Evolutionary conservation across 2,113 vertebrate genomes (phyloP), one percentile per base, ranked within the genome.

Genomic region (Pteronura brasiliensis): DNA sequence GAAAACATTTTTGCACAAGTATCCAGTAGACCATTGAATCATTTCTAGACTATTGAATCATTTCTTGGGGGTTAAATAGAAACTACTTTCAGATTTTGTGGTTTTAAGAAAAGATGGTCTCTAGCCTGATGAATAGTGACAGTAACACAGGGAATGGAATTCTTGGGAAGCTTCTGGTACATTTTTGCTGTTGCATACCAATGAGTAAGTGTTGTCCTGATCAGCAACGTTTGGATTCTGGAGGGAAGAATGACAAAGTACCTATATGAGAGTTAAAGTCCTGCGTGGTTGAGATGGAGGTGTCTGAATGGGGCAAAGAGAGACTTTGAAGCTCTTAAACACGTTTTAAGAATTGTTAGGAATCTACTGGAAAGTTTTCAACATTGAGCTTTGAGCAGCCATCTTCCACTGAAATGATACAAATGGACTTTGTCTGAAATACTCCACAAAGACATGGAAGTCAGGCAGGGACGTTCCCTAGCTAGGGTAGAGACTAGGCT

Each of bases 21-120:
- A 27, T 81, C 47, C 95, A 83, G 34, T 88, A 74, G 88, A 88
- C 84, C 44, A 13, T 63, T 95, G 69, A 94, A 79, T 97, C 71
- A 94, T 93, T 97, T 98, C 89, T 97, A 93, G 93, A 96, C 55
- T 25, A 1, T 27, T 96, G 77, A 91, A 61, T 96, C 94, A 97
- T 88, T 92, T 95, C 34, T 93, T 77, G 36, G 80, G 95, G 21
- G 52, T 92, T 93, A 67, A 97, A 27, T 21, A 95, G 96, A 97
- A 97, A 89, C 76, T 84, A n/a, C 34, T 90, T 93, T 69, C 69
- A 84, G 49, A 97, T 92, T 90, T 88, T 96, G 96, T 94, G 87
- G 95, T 93, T 96, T 94, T 71, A 10, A 39, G 36, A 93, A 88
- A 90, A 34, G 14, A 49, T 63, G 71, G 71, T 90, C 31, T 93